Evolutionary conservation across 2,797 vertebrate genomes (phyloP).

Genomic region (Lepilemur ruficaudatus): DNA sequence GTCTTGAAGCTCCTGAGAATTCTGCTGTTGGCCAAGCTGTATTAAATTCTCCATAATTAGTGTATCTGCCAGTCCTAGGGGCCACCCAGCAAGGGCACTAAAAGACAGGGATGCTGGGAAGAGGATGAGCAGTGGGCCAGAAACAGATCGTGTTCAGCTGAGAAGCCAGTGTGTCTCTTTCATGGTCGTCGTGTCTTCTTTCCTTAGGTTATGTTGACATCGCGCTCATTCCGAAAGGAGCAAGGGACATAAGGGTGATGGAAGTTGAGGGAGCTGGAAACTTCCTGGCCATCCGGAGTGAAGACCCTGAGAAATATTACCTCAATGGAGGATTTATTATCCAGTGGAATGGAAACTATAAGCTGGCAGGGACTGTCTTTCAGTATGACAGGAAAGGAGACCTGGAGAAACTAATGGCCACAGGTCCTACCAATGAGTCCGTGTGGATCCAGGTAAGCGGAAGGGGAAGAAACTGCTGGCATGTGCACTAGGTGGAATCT

Average conservation of each 20-base stretch:
- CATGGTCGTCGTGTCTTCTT: not conserved
- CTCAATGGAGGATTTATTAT: constrained; percentile 98
- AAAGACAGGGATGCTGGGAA: not conserved
- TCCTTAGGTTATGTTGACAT: constrained; percentile 94
- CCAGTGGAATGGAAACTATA: constrained; percentile 98
- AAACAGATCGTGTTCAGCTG: not conserved
- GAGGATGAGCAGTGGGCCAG: too few relatives aligned
- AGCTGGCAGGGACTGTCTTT: constrained; percentile 93
- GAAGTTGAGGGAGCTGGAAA: constrained; percentile 95
- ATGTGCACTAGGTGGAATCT: fast-evolving
- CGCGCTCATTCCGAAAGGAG: constrained; percentile 95
- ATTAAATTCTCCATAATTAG: not conserved
- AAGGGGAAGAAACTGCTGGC: not conserved
- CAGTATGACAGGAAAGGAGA: constrained; percentile 94
- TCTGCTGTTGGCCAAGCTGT: not conserved
- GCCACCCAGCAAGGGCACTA: not conserved
- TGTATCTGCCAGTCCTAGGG: not conserved
- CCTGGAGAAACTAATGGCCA: constrained; percentile 95
- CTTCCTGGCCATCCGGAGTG: constrained; percentile 93
- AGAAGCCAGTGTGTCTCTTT: not conserved
- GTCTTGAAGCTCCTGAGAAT: not conserved
- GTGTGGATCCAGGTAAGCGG: constrained; percentile 94
- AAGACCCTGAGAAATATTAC: constrained; percentile 91
- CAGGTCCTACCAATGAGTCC: constrained; percentile 93
- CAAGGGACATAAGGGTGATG: constrained; percentile 93